These are phyloP conservation scores for Hypothenemus hampei DNA, from an alignment of 1,140 invertebrate species.

Conservation along the genomic window DNA sequence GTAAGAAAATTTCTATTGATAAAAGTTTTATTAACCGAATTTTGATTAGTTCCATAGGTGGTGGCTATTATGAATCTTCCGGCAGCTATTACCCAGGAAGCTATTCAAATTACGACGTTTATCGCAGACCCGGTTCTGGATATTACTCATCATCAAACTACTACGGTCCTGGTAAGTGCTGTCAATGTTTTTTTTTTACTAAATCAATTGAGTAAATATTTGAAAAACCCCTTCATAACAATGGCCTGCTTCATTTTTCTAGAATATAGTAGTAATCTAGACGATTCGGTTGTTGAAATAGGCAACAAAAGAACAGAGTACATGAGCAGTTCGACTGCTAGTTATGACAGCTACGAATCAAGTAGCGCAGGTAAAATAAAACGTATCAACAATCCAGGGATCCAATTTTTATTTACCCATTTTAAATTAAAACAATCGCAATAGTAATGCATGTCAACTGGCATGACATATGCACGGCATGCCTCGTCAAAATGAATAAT, in stretches of 20 bases:
- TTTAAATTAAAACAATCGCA: no score
- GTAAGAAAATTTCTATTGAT: background rate
- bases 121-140: background rate
- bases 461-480: background rate
- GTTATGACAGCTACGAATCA: background rate
- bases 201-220: background rate
- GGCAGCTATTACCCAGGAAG: constrained; percentile 6
- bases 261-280: background rate
- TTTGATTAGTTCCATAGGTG: background rate
- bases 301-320: constrained; percentile 15
- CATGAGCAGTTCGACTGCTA: constrained; percentile 9
- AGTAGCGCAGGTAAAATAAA: constrained; percentile 14
- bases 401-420: no score
- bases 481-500: background rate
- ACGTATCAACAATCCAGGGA: no score
- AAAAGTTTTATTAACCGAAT: background rate
- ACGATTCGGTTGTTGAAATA: constrained; percentile 4
- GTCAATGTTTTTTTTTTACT: background rate
- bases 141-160: background rate
- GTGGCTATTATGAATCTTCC: background rate
- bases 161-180: constrained; percentile 4
- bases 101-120: background rate
- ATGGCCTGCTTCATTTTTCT: background rate
- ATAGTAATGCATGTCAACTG: background rate
- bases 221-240: background rate